A percentile compares a stretch with the other conserved stretches of the same genome.
Evolutionary conservation across 2,888 invertebrate species (phyloP).

Genomic region (Nasonia oneida): DNA sequence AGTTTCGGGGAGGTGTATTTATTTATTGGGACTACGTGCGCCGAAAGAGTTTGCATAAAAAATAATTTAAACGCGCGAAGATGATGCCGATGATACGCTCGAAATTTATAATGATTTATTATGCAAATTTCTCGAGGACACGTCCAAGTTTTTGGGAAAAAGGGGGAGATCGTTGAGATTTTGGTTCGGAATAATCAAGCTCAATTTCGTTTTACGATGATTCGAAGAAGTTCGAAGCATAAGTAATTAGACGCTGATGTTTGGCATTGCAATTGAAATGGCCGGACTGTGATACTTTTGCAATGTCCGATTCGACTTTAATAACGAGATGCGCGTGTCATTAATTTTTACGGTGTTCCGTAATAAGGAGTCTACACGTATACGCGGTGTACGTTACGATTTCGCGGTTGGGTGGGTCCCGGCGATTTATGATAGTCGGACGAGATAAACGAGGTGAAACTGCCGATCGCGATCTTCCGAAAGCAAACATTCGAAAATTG

Average conservation of each 20-base stretch:
- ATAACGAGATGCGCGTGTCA: constrained; percentile 24
- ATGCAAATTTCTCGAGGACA: no score
- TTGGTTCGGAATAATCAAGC: background rate
- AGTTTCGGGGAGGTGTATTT: background rate
- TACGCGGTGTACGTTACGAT: background rate
- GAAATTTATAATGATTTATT: background rate
- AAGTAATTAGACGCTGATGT: background rate
- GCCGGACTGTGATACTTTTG: background rate
- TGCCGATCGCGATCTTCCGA: background rate
- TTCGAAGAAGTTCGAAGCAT: background rate
- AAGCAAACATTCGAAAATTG: no score
- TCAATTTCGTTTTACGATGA: background rate
- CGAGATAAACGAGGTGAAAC: background rate
- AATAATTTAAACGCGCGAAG: background rate
- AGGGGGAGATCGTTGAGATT: background rate
- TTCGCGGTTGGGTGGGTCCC: background rate
- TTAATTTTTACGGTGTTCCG: constrained; percentile 32
- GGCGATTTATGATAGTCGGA: background rate
- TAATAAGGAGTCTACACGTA: background rate
- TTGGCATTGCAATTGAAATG: background rate
- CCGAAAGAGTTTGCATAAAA: background rate
- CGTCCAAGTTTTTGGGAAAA: no score
- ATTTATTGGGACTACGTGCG: background rate
- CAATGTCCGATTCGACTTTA: constrained; percentile 27
- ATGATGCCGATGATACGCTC: background rate